These are phyloP conservation scores for Drosophila equinoxialis DNA, from an alignment of 1,140 invertebrate genomes.

Conservation along the genomic window DNA sequence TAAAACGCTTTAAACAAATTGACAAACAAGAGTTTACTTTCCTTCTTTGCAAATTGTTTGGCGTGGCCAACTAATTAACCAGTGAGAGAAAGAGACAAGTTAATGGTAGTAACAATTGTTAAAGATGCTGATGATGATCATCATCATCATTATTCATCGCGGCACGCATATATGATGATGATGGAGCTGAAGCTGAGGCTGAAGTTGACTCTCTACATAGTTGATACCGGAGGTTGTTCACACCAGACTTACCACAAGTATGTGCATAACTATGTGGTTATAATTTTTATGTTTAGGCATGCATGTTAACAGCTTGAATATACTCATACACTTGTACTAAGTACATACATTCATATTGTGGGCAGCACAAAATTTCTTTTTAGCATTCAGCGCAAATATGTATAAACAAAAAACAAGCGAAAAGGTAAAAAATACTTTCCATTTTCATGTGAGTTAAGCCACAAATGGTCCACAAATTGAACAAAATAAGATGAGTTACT, in stretches of 20 bases:
- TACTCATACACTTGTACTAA: slow-evolving; percentile 3
- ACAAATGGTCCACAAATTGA: slow-evolving; percentile 60
- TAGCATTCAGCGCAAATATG: slow-evolving; percentile 51
- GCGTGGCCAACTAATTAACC: slow-evolving; percentile 66
- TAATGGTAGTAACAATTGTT: slow-evolving; percentile 14
- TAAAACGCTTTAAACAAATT: slow-evolving; percentile 62
- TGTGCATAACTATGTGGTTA: slow-evolving; percentile 44
- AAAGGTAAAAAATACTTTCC: slow-evolving; percentile 54
- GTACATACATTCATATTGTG: slow-evolving; percentile 36
- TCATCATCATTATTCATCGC: slow-evolving; percentile 27
- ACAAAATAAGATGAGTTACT: slow-evolving; percentile 41
- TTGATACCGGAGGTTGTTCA: slow-evolving; percentile 20
- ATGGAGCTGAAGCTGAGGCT: not conserved
- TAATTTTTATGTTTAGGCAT: slow-evolving; percentile 76
- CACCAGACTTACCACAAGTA: slow-evolving; percentile 14
- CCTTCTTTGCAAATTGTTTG: slow-evolving; percentile 66
- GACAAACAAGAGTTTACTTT: slow-evolving; percentile 67
- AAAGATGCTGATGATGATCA: slow-evolving; percentile 35
- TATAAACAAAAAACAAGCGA: slow-evolving; percentile 30
- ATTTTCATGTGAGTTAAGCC: slow-evolving; percentile 65
- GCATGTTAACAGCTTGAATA: slow-evolving; percentile 60
- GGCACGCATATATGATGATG: slow-evolving; percentile 25
- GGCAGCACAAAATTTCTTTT: slow-evolving; percentile 67
- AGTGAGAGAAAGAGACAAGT: slow-evolving; percentile 3
- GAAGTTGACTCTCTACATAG: not conserved